These are phyloP conservation scores for Crotalus adamanteus DNA, from an alignment of 2,797 vertebrate species.

Conservation along the genomic window DNA sequence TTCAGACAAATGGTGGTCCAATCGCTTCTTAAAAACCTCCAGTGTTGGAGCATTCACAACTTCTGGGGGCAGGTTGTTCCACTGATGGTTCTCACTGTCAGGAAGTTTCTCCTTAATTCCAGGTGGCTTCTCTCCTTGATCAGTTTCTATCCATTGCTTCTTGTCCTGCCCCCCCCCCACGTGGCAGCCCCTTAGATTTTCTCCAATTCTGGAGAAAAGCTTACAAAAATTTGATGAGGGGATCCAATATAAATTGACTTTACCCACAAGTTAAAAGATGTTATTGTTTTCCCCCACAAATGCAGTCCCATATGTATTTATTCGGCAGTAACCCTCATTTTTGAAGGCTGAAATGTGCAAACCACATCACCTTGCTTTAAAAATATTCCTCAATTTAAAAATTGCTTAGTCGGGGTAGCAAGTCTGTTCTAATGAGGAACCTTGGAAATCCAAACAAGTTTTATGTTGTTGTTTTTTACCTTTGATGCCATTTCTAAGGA, in stretches of 20 bases:
- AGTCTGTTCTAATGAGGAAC: not conserved
- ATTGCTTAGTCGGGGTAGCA: not conserved
- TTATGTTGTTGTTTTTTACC: too few relatives aligned
- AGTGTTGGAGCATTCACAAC: too few relatives aligned
- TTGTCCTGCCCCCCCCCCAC: too few relatives aligned
- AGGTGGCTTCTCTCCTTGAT: too few relatives aligned
- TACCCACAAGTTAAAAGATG: not conserved
- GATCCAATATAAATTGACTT: not conserved
- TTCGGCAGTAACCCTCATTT: not conserved
- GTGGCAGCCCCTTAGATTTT: too few relatives aligned
- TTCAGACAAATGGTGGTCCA: too few relatives aligned
- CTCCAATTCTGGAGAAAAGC: not conserved
- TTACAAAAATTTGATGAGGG: not conserved
- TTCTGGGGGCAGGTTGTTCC: too few relatives aligned
- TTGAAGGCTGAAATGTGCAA: not conserved
- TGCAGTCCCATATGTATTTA: not conserved
- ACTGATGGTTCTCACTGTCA: too few relatives aligned
- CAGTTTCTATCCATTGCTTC: too few relatives aligned
- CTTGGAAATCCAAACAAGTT: not conserved
- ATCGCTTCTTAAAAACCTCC: too few relatives aligned
- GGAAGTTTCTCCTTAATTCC: too few relatives aligned
- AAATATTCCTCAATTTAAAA: not conserved
- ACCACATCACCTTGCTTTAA: not conserved
- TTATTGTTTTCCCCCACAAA: not conserved
- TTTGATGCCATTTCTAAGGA: too few relatives aligned